Base-by-base conservation (phyloP, 2,113 vertebrate genomes). In the Syngnathus floridae region DNA sequence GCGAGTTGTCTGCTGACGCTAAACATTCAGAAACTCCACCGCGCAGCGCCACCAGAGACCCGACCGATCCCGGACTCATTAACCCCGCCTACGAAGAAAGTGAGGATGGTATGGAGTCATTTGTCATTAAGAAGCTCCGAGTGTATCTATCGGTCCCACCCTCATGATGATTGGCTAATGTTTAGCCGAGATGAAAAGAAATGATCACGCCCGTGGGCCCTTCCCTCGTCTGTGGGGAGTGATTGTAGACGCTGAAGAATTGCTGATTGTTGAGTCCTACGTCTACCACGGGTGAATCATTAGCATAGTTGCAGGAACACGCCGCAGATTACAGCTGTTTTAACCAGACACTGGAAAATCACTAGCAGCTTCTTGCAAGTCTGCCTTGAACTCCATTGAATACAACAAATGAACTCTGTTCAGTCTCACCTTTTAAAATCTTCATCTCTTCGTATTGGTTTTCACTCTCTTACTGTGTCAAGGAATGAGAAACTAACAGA, bases 1-100 rank as follows among this genome's bases (percentile, higher is more conserved):
- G 73, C 71, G 93, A 95, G 73, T 52, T 70, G 1, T 69, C 80
- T n/a, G 82, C 79, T 41, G 90, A 90, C 36, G 73, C 81, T 21
- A 91, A 91, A 75, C 88, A 81, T 65, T 78, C 79, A 0, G 70
- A 82, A 13, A 43, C 83, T 0, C 59, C 54, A 8, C 67, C 84
- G 48, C 84, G 86, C 64, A 79, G 79, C 26, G 57, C 76, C 54
- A 38, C 61, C 51, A 70, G 85, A 45, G 85, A 84, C 56, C 82
- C 70, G 40, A 85, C 90, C 0, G 93, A 95, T 67, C 92, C 95
- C 7, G 94, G 94, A 1, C 75, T 95, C 68, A 91, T 95, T 51
- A 95, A 95, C 79, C 94, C 92, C 59, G 93, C 94, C 49, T 95
- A 91, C 78, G 95, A 95, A 79, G 95, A 94, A 87, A 87, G 87